These are phyloP conservation scores for Phylloscopus collybita DNA, from an alignment of 2,797 vertebrate genomes.

Conservation along the genomic window DNA sequence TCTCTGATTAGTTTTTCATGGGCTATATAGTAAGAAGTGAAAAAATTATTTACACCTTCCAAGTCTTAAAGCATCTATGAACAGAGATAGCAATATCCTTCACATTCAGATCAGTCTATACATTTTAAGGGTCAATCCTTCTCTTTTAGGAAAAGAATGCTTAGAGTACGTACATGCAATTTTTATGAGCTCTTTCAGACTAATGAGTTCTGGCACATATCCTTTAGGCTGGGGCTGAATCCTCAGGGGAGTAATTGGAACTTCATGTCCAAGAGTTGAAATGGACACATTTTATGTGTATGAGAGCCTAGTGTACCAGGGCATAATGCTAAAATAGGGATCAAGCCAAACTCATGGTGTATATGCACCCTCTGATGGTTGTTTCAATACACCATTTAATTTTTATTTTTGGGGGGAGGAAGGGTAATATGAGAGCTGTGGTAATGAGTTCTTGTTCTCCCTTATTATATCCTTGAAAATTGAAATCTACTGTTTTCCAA, in stretches of 20 bases:
- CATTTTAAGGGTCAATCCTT: neutral
- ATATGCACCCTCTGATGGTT: conserved; percentile 57
- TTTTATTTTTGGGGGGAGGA: neutral
- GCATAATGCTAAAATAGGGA: neutral
- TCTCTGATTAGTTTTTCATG: neutral
- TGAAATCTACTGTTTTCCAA: neutral
- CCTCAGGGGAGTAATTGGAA: accelerated
- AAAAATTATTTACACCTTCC: neutral
- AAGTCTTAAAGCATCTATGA: neutral
- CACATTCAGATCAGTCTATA: neutral
- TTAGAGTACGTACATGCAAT: neutral
- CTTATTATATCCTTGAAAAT: neutral
- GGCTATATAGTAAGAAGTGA: neutral
- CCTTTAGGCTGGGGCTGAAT: neutral
- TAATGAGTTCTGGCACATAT: neutral
- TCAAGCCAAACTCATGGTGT: neutral
- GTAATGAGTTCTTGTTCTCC: neutral
- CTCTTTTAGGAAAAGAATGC: neutral
- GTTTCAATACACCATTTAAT: neutral
- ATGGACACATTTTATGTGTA: neutral
- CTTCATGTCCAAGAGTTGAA: neutral
- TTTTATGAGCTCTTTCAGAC: neutral
- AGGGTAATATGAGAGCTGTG: neutral
- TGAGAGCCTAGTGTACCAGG: neutral
- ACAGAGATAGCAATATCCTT: neutral